Conservation (phyloP, 2,888 invertebrate genomes). For the Palloptera scutellata region DNA sequence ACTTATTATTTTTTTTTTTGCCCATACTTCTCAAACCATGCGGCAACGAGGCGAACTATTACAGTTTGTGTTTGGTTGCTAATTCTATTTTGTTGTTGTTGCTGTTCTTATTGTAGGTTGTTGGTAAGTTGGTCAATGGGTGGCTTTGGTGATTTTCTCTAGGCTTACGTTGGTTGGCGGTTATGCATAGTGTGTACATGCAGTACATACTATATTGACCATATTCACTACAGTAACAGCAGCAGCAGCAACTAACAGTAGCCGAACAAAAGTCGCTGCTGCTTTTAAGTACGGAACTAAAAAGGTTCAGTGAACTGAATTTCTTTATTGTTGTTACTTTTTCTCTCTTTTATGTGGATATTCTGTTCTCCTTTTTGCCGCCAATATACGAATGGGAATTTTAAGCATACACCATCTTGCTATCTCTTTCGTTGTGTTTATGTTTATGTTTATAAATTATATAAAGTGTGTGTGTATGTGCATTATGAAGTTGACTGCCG, state of each 20-base stretch:
- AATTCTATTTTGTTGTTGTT: constrained; percentile 4
- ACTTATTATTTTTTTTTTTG: constrained; percentile 15
- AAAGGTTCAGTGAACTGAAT: constrained; percentile 34
- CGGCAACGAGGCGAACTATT: neutral
- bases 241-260: constrained; percentile 9
- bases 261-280: neutral
- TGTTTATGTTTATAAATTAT: neutral
- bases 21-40: neutral
- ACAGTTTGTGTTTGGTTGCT: neutral
- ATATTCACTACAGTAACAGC: constrained; percentile 5
- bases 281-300: constrained; percentile 36
- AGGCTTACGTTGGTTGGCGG: constrained; percentile 48
- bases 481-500: too few relatives aligned
- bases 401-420: too few relatives aligned
- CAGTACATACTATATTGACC: neutral
- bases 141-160: constrained; percentile 22
- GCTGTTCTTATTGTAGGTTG: constrained; percentile 10
- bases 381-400: too few relatives aligned
- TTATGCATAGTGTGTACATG: constrained; percentile 23
- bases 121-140: constrained; percentile 32
- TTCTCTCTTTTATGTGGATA: neutral
- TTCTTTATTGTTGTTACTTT: neutral
- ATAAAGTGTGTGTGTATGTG: too few relatives aligned
- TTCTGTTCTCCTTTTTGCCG: too few relatives aligned
- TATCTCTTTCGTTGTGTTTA: neutral